Base-by-base conservation (phyloP, 2,797 vertebrate species). In the Sphenopsis melanotis region DNA sequence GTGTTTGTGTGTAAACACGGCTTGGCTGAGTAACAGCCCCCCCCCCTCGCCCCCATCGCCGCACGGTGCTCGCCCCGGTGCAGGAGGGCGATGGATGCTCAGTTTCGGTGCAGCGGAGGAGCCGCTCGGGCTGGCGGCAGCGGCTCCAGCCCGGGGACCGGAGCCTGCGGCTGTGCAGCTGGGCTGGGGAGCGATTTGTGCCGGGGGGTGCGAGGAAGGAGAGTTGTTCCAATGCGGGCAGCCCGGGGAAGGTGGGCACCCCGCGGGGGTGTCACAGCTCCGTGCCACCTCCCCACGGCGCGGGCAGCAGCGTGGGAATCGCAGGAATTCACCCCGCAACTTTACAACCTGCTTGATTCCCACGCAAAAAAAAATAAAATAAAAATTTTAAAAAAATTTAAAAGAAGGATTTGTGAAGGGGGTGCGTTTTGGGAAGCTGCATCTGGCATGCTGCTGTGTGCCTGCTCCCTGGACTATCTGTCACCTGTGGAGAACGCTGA, bases 401-500 rank as follows among this genome's bases (percentile, higher is more conserved):
- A 11, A 39, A n/a, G 14, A 36, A 26, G 36, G 63, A 8, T 94
- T 60, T 39, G 41, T 36, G 39, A 13, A 12, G 55, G 21, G 15
- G 26, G 10, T n/a, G 36, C 24, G 12, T 29, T 91, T 57, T 6
- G 61, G n/a, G 74, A 29, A 59, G 87, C 77, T 8, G 52, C 10
- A 0, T 42, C 12, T 46, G 69, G 1, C 44, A 1, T 0, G 63
- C 47, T 47, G 83, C 69, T 56, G 34, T 15, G 76, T 87, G 76
- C 29, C 19, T 16, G 68, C 29, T 87, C 82, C 26, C 80, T 63
- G 70, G 52, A 8, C 81, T 70, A 1, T 15, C 55, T 68, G 83
- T 97, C 97, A 98, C 98, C 98, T 98, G 97, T 98, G 97, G 98
- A 97, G 96, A 82, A 84, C 19, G 71, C 93, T 59, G 93, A 80